Conservation (phyloP, 2,113 vertebrate genomes). For the Pseudorasbora parva region DNA sequence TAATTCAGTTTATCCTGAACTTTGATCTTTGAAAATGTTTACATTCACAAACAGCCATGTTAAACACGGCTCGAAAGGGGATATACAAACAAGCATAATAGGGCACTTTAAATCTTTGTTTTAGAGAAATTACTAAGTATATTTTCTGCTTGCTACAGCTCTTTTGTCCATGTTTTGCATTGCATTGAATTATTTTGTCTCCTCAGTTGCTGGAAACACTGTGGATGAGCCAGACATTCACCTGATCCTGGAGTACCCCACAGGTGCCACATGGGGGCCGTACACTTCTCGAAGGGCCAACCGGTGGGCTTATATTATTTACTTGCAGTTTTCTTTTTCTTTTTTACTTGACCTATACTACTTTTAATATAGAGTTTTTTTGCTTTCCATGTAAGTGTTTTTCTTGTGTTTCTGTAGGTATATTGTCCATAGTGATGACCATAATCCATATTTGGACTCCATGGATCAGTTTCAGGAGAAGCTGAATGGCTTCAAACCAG, state of each 20-base stretch:
- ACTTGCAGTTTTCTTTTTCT: background rate
- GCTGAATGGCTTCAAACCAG: constrained; percentile 73
- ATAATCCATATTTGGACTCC: constrained; percentile 81
- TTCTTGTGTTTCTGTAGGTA: constrained; percentile 68
- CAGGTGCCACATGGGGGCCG: constrained; percentile 77
- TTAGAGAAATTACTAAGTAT: background rate
- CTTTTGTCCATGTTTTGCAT: background rate
- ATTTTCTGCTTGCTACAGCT: background rate
- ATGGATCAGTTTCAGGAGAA: constrained; percentile 79
- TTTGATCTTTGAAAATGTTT: too few species aligned
- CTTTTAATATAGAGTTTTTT: background rate
- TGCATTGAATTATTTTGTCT: background rate
- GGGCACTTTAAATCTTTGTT: too few species aligned
- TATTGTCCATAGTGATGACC: constrained; percentile 82
- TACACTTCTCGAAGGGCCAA: constrained; percentile 82
- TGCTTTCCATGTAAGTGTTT: background rate
- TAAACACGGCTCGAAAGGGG: too few species aligned
- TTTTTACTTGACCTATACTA: background rate
- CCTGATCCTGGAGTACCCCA: constrained; percentile 82
- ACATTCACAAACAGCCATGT: too few species aligned
- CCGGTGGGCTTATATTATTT: constrained; percentile 66
- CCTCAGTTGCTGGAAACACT: constrained; percentile 77
- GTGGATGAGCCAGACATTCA: constrained; percentile 83
- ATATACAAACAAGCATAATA: too few species aligned
- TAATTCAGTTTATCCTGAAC: too few species aligned